These are phyloP conservation scores for Diorhabda elongata DNA, from an alignment of 1,140 invertebrate species.

Conservation along the genomic window DNA sequence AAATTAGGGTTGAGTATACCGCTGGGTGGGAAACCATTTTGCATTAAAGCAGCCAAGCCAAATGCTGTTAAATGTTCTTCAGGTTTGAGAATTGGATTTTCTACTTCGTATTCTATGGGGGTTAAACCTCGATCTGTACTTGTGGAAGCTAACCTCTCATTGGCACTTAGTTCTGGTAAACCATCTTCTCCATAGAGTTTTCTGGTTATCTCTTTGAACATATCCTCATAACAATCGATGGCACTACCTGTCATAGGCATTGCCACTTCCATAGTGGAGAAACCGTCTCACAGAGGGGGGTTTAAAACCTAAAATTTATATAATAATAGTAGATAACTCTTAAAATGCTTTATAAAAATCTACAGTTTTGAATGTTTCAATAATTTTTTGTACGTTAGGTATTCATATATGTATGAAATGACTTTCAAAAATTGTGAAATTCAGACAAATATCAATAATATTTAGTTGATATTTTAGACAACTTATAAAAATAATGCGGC, in stretches of 20 bases:
- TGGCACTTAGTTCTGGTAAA: conserved; percentile 51
- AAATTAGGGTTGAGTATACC: conserved; percentile 56
- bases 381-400: too few relatives aligned
- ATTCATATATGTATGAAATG: too few relatives aligned
- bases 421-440: too few relatives aligned
- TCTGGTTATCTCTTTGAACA: conserved; percentile 84
- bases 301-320: conserved; percentile 4
- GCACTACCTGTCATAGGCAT: conserved; percentile 51
- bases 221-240: conserved; percentile 66
- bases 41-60: conserved; percentile 66
- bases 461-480: too few relatives aligned
- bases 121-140: conserved; percentile 43
- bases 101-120: conserved; percentile 48
- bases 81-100: conserved; percentile 55
- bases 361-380: too few relatives aligned
- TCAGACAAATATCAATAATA: too few relatives aligned
- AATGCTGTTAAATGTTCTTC: conserved; percentile 65
- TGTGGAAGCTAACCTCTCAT: conserved; percentile 46
- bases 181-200: conserved; percentile 85
- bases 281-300: conserved; percentile 4
- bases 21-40: conserved; percentile 63
- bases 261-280: conserved; percentile 46
- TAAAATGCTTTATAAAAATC: too few relatives aligned
- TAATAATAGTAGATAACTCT: neutral
- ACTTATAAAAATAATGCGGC: too few relatives aligned